phyloP scores from a whole-genome alignment of 2,113 vertebrate genomes.

The Nanorana parkeri region DNA sequence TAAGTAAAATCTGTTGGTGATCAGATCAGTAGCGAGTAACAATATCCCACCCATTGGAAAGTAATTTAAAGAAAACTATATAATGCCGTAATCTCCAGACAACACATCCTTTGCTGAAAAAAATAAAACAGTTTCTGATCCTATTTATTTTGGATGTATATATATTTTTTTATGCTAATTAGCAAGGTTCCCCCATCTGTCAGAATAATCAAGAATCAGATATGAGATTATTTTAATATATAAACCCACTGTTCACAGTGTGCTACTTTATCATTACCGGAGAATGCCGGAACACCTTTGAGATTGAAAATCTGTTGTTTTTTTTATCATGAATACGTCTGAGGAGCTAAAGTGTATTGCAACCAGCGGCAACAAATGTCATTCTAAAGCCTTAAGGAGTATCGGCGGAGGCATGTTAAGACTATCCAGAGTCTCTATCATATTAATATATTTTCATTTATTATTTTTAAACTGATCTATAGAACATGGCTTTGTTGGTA shows the following conservation, averaged over 20 bases:
- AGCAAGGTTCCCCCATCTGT: constrained; percentile 10
- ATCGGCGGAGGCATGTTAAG: background rate
- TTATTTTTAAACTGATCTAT: too few species aligned
- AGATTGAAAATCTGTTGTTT: background rate
- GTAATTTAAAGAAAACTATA: constrained; percentile 36
- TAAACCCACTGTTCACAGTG: constrained; percentile 29
- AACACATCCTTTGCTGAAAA: constrained; percentile 29
- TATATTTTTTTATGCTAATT: constrained; percentile 32
- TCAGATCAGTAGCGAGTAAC: constrained; percentile 45
- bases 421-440: too few species aligned
- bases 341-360: constrained; percentile 24
- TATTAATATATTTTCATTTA: too few species aligned
- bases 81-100: constrained; percentile 52
- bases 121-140: constrained; percentile 5
- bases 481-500: too few species aligned
- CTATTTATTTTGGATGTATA: constrained; percentile 21
- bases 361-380: constrained; percentile 20
- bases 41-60: constrained; percentile 56
- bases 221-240: constrained; percentile 43
- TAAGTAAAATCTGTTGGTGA: constrained; percentile 29
- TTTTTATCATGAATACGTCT: constrained; percentile 23
- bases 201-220: constrained; percentile 47
- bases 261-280: constrained; percentile 41
- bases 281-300: constrained; percentile 34
- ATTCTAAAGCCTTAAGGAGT: background rate